Evolutionary conservation across 2,797 vertebrate species (phyloP).

Genomic region (Morelia viridis): DNA sequence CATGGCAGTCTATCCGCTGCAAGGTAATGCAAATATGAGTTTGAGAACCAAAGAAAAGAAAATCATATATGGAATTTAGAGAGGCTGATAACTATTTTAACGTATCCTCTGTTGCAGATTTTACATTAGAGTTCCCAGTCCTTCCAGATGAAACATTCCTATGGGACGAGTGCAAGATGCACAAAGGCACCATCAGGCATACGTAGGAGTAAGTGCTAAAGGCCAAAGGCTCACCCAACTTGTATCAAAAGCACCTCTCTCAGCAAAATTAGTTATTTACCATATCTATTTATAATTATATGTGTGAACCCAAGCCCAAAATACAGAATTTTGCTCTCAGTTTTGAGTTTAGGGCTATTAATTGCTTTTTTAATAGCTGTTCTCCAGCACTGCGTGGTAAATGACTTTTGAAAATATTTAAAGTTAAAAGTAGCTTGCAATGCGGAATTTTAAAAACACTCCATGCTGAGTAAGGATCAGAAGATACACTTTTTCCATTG

Average conservation of each 20-base stretch:
- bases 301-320: neutral
- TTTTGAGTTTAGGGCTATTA: neutral
- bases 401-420: neutral
- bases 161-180: neutral
- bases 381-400: neutral
- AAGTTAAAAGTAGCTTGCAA: neutral
- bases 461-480: neutral
- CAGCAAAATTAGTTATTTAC: neutral
- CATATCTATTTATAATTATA: neutral
- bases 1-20: constrained; percentile 87
- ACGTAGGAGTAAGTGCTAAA: neutral
- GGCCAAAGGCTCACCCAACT: neutral
- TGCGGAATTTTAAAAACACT: neutral
- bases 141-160: neutral
- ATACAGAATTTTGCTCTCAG: neutral
- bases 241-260: neutral
- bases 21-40: constrained; percentile 44
- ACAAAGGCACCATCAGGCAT: neutral
- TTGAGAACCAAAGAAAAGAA: neutral
- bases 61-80: neutral
- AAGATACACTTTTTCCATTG: neutral
- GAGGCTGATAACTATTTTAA: neutral
- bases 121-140: neutral
- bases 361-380: neutral
- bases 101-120: neutral